Evolutionary conservation across 2,797 vertebrate species (phyloP), one percentile per base, ranked within the genome.

Genomic region (Sebastes kiyomatsui): DNA sequence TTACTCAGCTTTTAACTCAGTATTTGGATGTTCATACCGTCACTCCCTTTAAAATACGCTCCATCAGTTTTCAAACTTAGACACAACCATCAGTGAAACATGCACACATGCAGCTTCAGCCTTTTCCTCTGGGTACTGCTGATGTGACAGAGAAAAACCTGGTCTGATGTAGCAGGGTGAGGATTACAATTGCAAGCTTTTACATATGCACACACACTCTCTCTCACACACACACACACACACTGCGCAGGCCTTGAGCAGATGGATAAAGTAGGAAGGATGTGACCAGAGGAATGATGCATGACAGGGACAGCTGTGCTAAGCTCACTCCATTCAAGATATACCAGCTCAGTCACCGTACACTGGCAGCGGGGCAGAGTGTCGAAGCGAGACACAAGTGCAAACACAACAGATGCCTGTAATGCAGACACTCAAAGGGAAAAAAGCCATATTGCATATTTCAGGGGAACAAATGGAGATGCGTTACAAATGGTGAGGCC

Each of bases 281-380:
- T 89, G 87, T 86, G 87, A 88, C 92, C 88, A 85, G 92, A 91
- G 86, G 92, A 93, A 91, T 90, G 91, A 94, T 92, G 91, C 92
- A 92, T 93, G 93, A 91, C 90, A 91, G 80, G 82, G 90, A 87
- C 92, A 94, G 92, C 93, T 93, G 93, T 84, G 92, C 87, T 88
- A 85, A 89, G 89, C 86, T 92, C 81, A 80, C 90, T 92, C 87
- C 84, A 87, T 90, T 93, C 90, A 92, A 88, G 82, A 88, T 90
- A 80, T 87, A 91, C 88, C 90, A 80, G 88, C 83, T 88, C 86
- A 93, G 83, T 87, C 83, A 83, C 73, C 33, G 20, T 68, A 60
- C 80, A 80, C 76, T 83, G 71, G 56, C 79, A 66, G 75, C 20
- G 25, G 68, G 79, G 74, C 82, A 78, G 79, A 88, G 81, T 90